Conservation (phyloP, 2,113 vertebrate species). For the Epinephelus fuscoguttatus region DNA sequence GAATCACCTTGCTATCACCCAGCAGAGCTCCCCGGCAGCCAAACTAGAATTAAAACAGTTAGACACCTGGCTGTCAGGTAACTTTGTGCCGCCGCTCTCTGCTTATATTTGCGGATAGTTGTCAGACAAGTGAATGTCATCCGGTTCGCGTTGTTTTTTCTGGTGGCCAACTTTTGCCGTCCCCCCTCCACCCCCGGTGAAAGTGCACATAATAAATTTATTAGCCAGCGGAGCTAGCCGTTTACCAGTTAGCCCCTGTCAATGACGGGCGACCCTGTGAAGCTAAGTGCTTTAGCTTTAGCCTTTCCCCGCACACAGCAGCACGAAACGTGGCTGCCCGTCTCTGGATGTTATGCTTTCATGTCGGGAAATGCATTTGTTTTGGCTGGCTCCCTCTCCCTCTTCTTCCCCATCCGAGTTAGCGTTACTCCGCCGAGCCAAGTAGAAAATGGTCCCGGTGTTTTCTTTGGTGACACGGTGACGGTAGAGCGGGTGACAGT, state of each 20-base stretch:
- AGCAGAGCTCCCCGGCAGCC: constrained; percentile 29
- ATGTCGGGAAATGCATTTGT: constrained; percentile 69
- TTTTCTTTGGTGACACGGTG: background rate
- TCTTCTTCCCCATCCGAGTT: constrained; percentile 4
- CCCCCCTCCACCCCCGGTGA: constrained; percentile 47
- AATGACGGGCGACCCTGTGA: constrained; percentile 41
- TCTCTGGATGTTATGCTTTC: constrained; percentile 55
- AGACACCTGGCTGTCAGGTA: constrained; percentile 35
- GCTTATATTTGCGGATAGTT: constrained; percentile 35
- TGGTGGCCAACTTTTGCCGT: constrained; percentile 61
- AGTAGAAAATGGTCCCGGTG: constrained; percentile 12
- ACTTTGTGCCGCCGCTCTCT: constrained; percentile 38
- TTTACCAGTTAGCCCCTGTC: constrained; percentile 63
- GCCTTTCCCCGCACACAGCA: constrained; percentile 44
- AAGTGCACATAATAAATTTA: constrained; percentile 57
- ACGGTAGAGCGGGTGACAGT: constrained; percentile 14
- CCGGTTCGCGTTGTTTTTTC: constrained; percentile 19
- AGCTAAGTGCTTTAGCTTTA: constrained; percentile 67
- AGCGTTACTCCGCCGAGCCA: constrained; percentile 20
- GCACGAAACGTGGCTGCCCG: constrained; percentile 63
- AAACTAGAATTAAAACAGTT: constrained; percentile 8
- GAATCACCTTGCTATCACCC: constrained; percentile 50
- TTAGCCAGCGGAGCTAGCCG: constrained; percentile 62
- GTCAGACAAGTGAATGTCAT: constrained; percentile 57
- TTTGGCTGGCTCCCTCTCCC: constrained; percentile 48